A percentile compares a stretch with the other conserved stretches of the same genome.
phyloP scores from a whole-genome alignment of 2,888 invertebrate species.

The Sabatieria punctata region DNA sequence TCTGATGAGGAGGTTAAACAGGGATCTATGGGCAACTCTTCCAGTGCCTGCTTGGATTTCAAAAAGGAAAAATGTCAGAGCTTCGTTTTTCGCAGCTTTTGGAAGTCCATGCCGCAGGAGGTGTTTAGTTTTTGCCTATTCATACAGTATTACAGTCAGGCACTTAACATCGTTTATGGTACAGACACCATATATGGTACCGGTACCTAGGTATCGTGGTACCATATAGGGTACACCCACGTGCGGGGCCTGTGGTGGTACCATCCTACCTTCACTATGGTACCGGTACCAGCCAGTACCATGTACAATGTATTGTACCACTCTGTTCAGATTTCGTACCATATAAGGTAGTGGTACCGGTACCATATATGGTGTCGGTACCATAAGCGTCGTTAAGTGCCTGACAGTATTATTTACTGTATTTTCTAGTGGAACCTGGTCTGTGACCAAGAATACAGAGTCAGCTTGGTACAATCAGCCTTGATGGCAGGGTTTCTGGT shows the following conservation, averaged over 20 bases:
- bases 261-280: too few relatives aligned
- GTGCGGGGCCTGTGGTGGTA: too few relatives aligned
- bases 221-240: too few relatives aligned
- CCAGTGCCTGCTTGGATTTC: neutral
- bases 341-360: neutral
- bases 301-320: too few relatives aligned
- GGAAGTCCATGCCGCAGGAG: neutral
- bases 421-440: conserved; percentile 17
- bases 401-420: too few relatives aligned
- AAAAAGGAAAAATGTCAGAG: neutral
- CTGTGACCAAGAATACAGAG: conserved; percentile 19
- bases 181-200: too few relatives aligned
- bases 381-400: neutral
- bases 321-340: neutral
- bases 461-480: conserved; percentile 19
- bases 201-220: too few relatives aligned
- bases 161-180: too few relatives aligned
- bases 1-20: neutral
- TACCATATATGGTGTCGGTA: neutral
- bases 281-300: too few relatives aligned
- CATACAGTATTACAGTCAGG: too few relatives aligned
- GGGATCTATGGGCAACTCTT: neutral
- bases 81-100: neutral
- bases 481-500: conserved; percentile 26
- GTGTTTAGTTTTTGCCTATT: too few relatives aligned